Percentiles rank a stretch among this genome's conserved stretches.
phyloP scores from a whole-genome alignment of 2,888 invertebrate genomes.

The Lycophotia porphyrea region DNA sequence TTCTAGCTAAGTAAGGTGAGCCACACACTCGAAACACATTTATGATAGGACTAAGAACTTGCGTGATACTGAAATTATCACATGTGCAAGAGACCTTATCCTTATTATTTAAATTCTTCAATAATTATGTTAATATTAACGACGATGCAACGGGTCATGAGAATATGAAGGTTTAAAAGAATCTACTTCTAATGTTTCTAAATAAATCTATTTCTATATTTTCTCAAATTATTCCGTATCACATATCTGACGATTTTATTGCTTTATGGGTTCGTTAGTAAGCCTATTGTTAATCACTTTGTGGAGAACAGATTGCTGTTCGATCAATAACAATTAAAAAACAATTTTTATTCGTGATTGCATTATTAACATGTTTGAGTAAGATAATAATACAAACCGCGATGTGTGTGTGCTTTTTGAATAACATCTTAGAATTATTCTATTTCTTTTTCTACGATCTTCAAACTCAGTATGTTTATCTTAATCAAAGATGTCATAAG shows the following conservation, averaged over 20 bases:
- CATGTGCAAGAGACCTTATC: conserved; percentile 51
- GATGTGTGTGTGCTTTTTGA: background rate
- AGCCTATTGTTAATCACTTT: conserved; percentile 56
- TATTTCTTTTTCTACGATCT: background rate
- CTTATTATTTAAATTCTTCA: conserved; percentile 58
- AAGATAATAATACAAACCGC: background rate
- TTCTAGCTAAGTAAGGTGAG: conserved; percentile 24
- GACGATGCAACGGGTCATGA: conserved; percentile 58
- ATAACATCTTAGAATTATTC: background rate
- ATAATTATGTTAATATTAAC: conserved; percentile 47
- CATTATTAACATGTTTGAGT: conserved; percentile 44
- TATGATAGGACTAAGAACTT: conserved; percentile 36
- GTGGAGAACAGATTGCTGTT: conserved; percentile 53
- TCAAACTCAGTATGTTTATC: background rate
- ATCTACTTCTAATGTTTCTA: conserved; percentile 71
- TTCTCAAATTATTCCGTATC: conserved; percentile 73
- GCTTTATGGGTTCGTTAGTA: conserved; percentile 52
- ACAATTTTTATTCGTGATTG: conserved; percentile 46
- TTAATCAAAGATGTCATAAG: conserved; percentile 43
- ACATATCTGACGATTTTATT: conserved; percentile 77
- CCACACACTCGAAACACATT: conserved; percentile 29
- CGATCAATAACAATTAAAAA: conserved; percentile 44
- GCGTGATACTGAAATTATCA: conserved; percentile 42
- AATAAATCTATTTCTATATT: conserved; percentile 61
- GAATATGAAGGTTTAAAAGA: conserved; percentile 61